A percentile compares a stretch with the other conserved stretches of the same genome.
Evolutionary conservation across 35 echinoderm and acorn worm species (phyloP).

Genomic region (Apostichopus californicus): DNA sequence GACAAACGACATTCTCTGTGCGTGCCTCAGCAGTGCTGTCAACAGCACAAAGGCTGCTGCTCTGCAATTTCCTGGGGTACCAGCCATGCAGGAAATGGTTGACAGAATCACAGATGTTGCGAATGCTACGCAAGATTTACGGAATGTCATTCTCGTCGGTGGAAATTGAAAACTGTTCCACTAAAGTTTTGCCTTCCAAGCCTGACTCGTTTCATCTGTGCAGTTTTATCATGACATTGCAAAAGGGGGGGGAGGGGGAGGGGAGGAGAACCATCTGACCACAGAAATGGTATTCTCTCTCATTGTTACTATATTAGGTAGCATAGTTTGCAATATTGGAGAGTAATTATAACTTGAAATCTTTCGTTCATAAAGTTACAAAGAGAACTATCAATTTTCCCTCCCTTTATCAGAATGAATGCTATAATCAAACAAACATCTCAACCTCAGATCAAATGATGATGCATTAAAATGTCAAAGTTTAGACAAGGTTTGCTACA

Average conservation of each 20-base stretch:
- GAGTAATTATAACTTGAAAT: too few relatives aligned
- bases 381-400: too few relatives aligned
- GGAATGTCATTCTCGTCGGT: conserved; percentile 9
- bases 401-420: too few relatives aligned
- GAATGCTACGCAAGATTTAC: conserved; percentile 74
- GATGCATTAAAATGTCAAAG: too few relatives aligned
- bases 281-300: too few relatives aligned
- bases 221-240: neutral
- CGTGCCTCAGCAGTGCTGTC: conserved; percentile 80
- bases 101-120: conserved; percentile 91
- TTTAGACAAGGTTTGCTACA: too few relatives aligned
- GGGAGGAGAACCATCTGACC: too few relatives aligned
- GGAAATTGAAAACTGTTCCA: neutral
- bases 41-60: conserved; percentile 90
- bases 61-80: conserved; percentile 86
- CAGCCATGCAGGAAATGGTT: conserved; percentile 94
- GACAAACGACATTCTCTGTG: conserved; percentile 81
- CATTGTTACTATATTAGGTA: too few relatives aligned
- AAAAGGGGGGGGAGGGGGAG: neutral
- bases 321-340: too few relatives aligned
- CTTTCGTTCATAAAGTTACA: too few relatives aligned
- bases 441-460: too few relatives aligned
- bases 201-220: neutral
- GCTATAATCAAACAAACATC: too few relatives aligned
- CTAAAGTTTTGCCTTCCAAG: neutral